Percentiles rank a stretch among this genome's conserved stretches.
Evolutionary conservation across 2,797 vertebrate genomes (phyloP).

Genomic region (Scarus forsteni): DNA sequence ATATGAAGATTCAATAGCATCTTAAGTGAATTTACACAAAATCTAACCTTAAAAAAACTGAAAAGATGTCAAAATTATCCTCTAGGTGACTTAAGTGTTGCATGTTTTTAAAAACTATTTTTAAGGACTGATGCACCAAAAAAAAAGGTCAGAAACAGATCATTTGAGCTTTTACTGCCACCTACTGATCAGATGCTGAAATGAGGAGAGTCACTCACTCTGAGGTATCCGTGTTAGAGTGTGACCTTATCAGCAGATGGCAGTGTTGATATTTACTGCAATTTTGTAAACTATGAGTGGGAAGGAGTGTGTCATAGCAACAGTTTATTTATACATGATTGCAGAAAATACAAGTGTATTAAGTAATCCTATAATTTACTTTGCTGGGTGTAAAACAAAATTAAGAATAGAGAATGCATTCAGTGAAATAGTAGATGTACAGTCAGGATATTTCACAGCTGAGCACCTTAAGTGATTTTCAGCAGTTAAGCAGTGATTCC

Average conservation of each 20-base stretch:
- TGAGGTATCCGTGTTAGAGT: slow-evolving; percentile 13
- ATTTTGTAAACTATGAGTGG: neutral
- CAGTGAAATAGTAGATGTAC: neutral
- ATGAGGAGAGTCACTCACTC: neutral
- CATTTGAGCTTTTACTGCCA: slow-evolving; percentile 27
- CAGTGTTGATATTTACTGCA: slow-evolving; percentile 56
- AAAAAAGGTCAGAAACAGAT: too few species aligned
- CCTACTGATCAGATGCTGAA: slow-evolving; percentile 8
- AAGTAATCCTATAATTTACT: neutral
- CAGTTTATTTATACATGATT: slow-evolving; percentile 1
- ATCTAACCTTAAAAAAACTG: too few species aligned
- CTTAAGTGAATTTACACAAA: too few species aligned
- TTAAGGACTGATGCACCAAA: neutral
- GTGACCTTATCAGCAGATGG: slow-evolving; percentile 69
- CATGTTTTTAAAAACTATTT: neutral
- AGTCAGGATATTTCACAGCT: slow-evolving; percentile 1
- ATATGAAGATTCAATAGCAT: too few species aligned
- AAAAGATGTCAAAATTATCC: too few species aligned
- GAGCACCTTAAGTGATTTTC: neutral
- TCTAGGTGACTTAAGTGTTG: too few species aligned
- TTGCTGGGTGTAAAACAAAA: neutral
- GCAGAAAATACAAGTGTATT: neutral
- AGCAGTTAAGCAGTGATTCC: neutral
- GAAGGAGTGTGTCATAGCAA: neutral
- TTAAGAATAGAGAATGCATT: neutral